Percentiles rank a stretch among this genome's conserved stretches.
Evolutionary conservation across 2,113 vertebrate species (phyloP).

Genomic region (Anthoscopus minutus): DNA sequence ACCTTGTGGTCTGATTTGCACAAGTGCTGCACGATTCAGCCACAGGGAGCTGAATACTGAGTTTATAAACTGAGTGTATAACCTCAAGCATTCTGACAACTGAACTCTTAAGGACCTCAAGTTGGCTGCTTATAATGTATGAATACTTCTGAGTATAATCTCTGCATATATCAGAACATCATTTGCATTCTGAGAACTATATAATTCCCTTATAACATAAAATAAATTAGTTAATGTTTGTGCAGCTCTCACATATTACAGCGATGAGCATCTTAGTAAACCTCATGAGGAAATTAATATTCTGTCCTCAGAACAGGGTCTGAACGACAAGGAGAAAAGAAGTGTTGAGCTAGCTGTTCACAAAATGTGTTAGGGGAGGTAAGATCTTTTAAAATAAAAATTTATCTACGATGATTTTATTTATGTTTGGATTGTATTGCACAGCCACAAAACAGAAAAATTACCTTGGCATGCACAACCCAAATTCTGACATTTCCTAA

Average conservation of each 20-base stretch:
- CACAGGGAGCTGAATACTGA: not conserved
- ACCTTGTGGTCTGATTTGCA: not conserved
- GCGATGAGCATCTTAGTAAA: not conserved
- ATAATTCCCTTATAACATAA: not conserved
- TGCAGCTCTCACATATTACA: not conserved
- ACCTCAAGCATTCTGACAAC: not conserved
- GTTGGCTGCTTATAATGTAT: not conserved
- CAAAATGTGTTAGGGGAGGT: not conserved
- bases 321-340: not conserved
- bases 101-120: not conserved
- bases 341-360: not conserved
- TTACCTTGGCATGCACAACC: not conserved
- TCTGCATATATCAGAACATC: not conserved
- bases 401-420: not conserved
- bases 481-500: not conserved
- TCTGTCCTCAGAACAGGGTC: not conserved
- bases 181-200: constrained; percentile 25
- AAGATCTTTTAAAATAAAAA: not conserved
- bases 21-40: not conserved
- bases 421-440: not conserved
- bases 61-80: not conserved
- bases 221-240: constrained; percentile 29
- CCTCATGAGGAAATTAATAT: constrained; percentile 40
- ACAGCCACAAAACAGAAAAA: not conserved
- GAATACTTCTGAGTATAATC: constrained; percentile 6